These are phyloP conservation scores for Mnemiopsis leidyi DNA, from an alignment of 37 sponge, comb jelly and placozoan species.

Conservation along the genomic window DNA sequence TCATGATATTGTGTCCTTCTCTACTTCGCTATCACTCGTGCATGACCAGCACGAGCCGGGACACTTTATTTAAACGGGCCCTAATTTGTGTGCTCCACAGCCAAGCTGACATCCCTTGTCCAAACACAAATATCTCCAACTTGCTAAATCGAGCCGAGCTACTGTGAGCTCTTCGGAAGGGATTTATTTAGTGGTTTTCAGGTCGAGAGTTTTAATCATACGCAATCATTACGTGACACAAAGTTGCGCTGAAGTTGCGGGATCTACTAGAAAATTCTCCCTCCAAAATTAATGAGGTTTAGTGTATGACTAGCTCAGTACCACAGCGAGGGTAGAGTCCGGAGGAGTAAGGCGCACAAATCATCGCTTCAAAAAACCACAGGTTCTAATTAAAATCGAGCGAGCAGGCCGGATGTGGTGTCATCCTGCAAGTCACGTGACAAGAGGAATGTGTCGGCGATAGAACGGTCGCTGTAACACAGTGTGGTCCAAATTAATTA, in stretches of 20 bases:
- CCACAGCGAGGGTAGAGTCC: not conserved
- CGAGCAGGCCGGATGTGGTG: not conserved
- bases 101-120: not conserved
- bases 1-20: not conserved
- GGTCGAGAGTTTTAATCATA: not conserved
- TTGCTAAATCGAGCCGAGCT: not conserved
- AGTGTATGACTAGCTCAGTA: not conserved
- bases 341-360: not conserved
- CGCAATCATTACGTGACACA: not conserved
- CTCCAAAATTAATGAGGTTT: not conserved
- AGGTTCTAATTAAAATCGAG: not conserved
- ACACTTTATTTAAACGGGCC: constrained; percentile 48
- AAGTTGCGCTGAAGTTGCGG: not conserved
- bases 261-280: not conserved
- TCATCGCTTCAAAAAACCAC: not conserved
- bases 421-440: not conserved
- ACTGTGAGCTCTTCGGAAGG: not conserved
- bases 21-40: not conserved
- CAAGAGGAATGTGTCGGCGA: not conserved
- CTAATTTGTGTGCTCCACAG: not conserved
- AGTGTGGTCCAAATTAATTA: constrained; percentile 52
- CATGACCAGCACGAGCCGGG: constrained; percentile 51
- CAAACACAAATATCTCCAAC: not conserved
- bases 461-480: not conserved
- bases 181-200: not conserved